Conservation (phyloP, 1,140 invertebrate species). For the Euglossa dilemma region DNA sequence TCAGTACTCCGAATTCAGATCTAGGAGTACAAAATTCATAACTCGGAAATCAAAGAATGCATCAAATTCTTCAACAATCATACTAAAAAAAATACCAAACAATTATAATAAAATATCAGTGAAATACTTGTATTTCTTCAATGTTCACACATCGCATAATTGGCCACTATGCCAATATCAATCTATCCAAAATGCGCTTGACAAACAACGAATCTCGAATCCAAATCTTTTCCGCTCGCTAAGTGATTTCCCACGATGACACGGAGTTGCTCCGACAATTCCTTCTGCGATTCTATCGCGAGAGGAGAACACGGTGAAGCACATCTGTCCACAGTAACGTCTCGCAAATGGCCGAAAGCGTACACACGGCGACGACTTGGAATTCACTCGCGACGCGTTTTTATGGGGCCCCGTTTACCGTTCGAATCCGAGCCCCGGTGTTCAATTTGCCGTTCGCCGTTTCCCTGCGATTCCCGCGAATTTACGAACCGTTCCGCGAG, state of each 20-base stretch:
- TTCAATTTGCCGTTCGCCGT: conserved; percentile 21
- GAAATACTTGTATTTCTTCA: too few species aligned
- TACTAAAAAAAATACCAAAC: too few species aligned
- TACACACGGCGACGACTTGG: conserved; percentile 9
- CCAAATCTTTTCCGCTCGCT: conserved; percentile 1
- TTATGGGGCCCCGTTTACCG: conserved; percentile 1
- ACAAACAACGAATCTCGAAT: not conserved
- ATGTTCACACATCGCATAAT: too few species aligned
- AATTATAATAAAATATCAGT: too few species aligned
- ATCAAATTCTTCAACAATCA: too few species aligned
- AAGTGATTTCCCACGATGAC: not conserved
- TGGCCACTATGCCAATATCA: not conserved
- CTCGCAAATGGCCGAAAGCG: not conserved
- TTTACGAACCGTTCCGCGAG: not conserved
- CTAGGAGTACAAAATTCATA: too few species aligned
- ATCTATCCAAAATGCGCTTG: not conserved
- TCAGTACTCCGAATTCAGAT: too few species aligned
- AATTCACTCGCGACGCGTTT: conserved; percentile 6
- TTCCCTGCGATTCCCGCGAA: not conserved
- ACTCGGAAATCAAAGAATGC: too few species aligned
- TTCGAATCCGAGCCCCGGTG: not conserved
- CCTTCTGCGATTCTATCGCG: not conserved
- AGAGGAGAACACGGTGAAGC: not conserved
- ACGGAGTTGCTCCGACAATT: conserved; percentile 35
- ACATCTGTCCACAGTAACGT: not conserved